Base-by-base conservation (phyloP, 1,140 invertebrate genomes). In the Leucophenga varia region DNA sequence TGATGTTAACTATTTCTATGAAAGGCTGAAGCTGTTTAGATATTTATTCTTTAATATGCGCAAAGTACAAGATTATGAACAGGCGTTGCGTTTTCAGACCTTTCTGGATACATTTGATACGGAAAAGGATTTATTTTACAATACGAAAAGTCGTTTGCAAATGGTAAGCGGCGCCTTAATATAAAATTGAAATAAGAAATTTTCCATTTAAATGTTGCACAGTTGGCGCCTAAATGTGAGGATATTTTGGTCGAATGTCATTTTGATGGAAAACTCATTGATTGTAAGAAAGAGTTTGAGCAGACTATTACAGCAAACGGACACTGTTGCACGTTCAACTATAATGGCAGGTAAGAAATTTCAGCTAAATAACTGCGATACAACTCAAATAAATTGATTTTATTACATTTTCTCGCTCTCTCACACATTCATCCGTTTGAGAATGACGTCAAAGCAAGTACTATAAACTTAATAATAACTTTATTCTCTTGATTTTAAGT, bases 241-340 rank as follows among this genome's bases (percentile, higher is more conserved):
- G 54, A 67, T 3, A 55, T 69, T 3, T 56, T 72, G 9, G 47
- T 64, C 1, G 54, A 51, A 37, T 72, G 69, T 25, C 56, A 57
- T 3, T 44, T 72, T 6, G 57, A 44, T 0, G 69, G 64, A 5
- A 22, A 39, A 6, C 18, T 50, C 8, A 53, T 72, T 6, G 36
- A 69, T 35, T 72, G 69, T 18, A 3, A 41, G 21, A 25, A 47
- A 4, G 45, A 64, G 6, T 64, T 72, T 20, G 36, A 32, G 13
- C 47, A 59, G 22, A 56, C 54, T 0, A 41, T 72, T 9, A 67
- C 69, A 1, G 52, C 49, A 14, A 37, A 52, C 21, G 69, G 69
- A 0, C 61, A 35, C 34, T 73, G 70, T 14, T 72, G 69, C 10
- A 68, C 65, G 3, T 63, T 73, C 19, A 70, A 72, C 38, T 36